These are phyloP conservation scores for Acleris cristana DNA, from an alignment of 2,888 invertebrate species.

Conservation along the genomic window DNA sequence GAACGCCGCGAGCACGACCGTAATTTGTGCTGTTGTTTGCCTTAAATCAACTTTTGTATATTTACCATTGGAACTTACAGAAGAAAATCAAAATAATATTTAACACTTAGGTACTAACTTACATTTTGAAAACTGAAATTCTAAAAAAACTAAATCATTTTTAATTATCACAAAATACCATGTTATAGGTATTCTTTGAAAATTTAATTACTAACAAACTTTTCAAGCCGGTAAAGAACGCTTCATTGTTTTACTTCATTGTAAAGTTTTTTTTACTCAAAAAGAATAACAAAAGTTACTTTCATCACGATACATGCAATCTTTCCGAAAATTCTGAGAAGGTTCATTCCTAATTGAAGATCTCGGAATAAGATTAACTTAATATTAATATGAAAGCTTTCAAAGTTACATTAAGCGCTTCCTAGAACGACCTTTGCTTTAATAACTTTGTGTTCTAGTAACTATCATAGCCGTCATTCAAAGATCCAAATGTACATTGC, in stretches of 20 bases:
- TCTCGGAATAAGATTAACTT: conserved; percentile 25
- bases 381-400: conserved; percentile 23
- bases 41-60: conserved; percentile 46
- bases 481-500: not conserved
- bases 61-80: too few relatives aligned
- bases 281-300: not conserved
- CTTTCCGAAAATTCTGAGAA: conserved; percentile 22
- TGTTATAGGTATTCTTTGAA: too few relatives aligned
- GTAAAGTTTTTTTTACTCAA: too few relatives aligned
- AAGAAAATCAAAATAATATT: too few relatives aligned
- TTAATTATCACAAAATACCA: too few relatives aligned
- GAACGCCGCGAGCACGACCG: conserved; percentile 43
- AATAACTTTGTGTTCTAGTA: not conserved
- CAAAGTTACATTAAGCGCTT: conserved; percentile 32
- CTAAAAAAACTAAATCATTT: too few relatives aligned
- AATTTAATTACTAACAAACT: too few relatives aligned
- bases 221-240: too few relatives aligned
- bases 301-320: conserved; percentile 15
- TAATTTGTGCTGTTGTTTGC: conserved; percentile 45
- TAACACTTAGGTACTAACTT: too few relatives aligned
- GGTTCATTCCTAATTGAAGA: conserved; percentile 26
- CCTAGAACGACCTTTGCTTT: conserved; percentile 16
- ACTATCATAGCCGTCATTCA: not conserved
- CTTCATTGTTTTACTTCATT: too few relatives aligned
- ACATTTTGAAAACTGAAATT: too few relatives aligned